phyloP scores from a whole-genome alignment of 92 coral and sea anemone species.

The Scolanthus callimorphus region DNA sequence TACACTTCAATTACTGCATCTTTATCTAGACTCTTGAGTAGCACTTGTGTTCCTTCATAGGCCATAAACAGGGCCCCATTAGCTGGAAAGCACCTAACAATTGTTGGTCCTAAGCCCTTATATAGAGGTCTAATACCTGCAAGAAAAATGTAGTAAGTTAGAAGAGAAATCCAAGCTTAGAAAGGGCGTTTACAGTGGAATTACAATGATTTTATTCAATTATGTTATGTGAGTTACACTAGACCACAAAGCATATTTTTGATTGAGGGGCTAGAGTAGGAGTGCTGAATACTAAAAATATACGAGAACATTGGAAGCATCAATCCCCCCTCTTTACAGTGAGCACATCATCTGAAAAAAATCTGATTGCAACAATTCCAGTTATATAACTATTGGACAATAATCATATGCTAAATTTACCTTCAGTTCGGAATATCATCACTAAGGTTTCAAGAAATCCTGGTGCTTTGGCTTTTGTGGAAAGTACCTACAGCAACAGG shows the following conservation, averaged over 20 bases:
- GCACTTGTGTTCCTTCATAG: slow-evolving; percentile 92
- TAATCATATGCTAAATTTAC: too few relatives aligned
- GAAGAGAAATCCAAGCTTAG: neutral
- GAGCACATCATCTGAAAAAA: too few relatives aligned
- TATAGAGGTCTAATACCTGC: slow-evolving; percentile 86
- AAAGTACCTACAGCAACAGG: slow-evolving; percentile 43
- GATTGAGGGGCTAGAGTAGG: too few relatives aligned
- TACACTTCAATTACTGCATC: too few relatives aligned
- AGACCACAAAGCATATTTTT: too few relatives aligned
- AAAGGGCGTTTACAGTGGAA: neutral
- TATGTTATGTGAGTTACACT: too few relatives aligned
- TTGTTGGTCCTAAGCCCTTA: slow-evolving; percentile 93
- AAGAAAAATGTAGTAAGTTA: neutral
- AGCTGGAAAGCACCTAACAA: slow-evolving; percentile 92
- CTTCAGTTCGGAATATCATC: slow-evolving; percentile 56
- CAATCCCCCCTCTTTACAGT: too few relatives aligned
- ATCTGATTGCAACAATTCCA: too few relatives aligned
- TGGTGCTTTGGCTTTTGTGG: slow-evolving; percentile 64
- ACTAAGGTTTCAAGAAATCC: slow-evolving; percentile 79
- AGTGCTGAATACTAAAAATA: neutral
- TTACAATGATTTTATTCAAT: too few relatives aligned
- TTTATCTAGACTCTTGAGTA: slow-evolving; percentile 53
- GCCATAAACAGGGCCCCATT: slow-evolving; percentile 96
- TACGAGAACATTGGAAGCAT: too few relatives aligned
- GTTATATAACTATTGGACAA: too few relatives aligned